Percentiles rank a stretch among this genome's conserved stretches.
These are phyloP conservation scores for Schlechtendalia chinensis DNA, from an alignment of 1,140 invertebrate species.

Conservation along the genomic window DNA sequence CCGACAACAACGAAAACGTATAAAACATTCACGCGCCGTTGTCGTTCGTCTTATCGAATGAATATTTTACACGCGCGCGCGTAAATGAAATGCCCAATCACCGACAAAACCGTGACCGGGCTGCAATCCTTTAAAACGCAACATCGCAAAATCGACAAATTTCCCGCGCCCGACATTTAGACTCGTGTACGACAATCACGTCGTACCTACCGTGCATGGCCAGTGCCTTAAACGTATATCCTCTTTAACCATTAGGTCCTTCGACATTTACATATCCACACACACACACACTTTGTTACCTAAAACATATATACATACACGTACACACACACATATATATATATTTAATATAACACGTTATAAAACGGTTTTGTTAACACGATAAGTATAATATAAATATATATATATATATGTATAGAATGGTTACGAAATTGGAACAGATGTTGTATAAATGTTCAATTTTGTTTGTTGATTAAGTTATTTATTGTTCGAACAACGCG, in stretches of 20 bases:
- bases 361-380: not conserved
- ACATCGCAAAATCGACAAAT: not conserved
- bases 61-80: too few species aligned
- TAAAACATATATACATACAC: not conserved
- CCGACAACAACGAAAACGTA: too few species aligned
- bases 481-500: not conserved
- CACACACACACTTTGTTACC: conserved; percentile 37
- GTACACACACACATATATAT: too few species aligned
- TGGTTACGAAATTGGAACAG: not conserved
- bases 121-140: too few species aligned
- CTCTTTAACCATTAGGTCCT: conserved; percentile 19
- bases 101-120: too few species aligned
- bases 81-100: too few species aligned
- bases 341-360: conserved; percentile 1
- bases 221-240: conserved; percentile 36
- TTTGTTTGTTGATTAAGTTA: not conserved
- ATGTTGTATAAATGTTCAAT: conserved; percentile 20
- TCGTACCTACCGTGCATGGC: not conserved
- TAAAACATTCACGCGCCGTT: too few species aligned
- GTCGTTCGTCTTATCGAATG: too few species aligned
- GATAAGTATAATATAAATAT: conserved; percentile 5
- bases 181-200: not conserved
- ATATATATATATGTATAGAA: not conserved
- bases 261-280: conserved; percentile 38
- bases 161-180: not conserved